Percentiles rank a stretch among this genome's conserved stretches.
These are phyloP conservation scores for Ceyx cyanopectus DNA, from an alignment of 2,113 vertebrate genomes.

Conservation along the genomic window DNA sequence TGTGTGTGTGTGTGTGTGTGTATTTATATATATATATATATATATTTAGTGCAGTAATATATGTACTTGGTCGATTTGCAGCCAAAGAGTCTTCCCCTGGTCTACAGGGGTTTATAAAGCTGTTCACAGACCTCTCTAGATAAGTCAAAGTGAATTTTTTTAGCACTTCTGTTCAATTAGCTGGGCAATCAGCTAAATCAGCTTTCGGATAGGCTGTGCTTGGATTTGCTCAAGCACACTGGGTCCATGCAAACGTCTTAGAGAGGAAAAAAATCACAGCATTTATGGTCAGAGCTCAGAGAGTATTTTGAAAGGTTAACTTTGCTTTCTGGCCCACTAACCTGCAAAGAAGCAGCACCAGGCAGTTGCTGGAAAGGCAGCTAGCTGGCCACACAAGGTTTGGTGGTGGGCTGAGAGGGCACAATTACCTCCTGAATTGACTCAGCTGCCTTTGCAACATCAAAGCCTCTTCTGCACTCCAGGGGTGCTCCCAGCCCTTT, in stretches of 20 bases:
- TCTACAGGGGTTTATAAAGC: neutral
- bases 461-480: neutral
- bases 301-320: neutral
- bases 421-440: slow-evolving; percentile 11
- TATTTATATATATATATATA: too few species aligned
- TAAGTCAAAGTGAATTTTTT: neutral
- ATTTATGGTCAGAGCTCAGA: neutral
- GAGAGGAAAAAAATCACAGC: neutral
- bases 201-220: neutral
- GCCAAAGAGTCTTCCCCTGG: neutral
- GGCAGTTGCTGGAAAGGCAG: neutral
- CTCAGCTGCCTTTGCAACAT: slow-evolving; percentile 59
- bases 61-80: neutral
- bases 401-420: neutral
- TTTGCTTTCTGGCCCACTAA: neutral
- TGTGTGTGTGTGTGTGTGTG: too few species aligned
- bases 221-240: neutral
- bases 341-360: neutral
- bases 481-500: slow-evolving; percentile 29
- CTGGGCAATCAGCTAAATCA: too few species aligned
- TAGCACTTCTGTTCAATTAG: neutral
- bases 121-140: neutral
- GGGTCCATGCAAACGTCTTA: neutral
- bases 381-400: neutral
- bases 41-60: neutral